phyloP scores from a whole-genome alignment of 2,888 invertebrate genomes.

The Watsonalla binaria region DNA sequence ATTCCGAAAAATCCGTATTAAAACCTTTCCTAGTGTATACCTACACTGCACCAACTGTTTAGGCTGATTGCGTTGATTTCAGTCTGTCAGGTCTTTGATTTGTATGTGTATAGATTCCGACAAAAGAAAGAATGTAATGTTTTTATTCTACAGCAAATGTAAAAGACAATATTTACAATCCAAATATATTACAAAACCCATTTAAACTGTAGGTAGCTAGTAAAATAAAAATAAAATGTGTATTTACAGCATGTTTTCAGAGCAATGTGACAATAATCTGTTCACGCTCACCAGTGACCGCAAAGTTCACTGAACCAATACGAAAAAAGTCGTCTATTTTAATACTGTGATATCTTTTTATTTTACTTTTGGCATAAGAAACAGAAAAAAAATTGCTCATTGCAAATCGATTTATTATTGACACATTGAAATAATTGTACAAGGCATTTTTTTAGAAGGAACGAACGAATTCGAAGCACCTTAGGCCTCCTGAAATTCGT shows the following conservation, averaged over 20 bases:
- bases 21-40: too few relatives aligned
- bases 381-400: background rate
- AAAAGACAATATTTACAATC: background rate
- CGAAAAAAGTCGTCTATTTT: slow-evolving; percentile 36
- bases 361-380: slow-evolving; percentile 12
- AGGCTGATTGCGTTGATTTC: too few relatives aligned
- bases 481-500: too few relatives aligned
- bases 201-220: background rate
- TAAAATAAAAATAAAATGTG: background rate
- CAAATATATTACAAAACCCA: background rate
- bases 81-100: too few relatives aligned
- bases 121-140: too few relatives aligned
- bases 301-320: slow-evolving; percentile 51
- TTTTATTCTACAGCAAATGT: background rate
- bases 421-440: background rate
- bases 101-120: too few relatives aligned
- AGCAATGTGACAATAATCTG: slow-evolving; percentile 30
- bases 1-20: too few relatives aligned
- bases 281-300: slow-evolving; percentile 40
- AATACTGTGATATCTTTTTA: slow-evolving; percentile 18
- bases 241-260: slow-evolving; percentile 8
- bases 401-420: background rate
- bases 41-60: too few relatives aligned
- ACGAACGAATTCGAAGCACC: too few relatives aligned
- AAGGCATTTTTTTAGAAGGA: too few relatives aligned